Evolutionary conservation across 2,888 invertebrate species (phyloP).

Genomic region (Tiliacea aurago): DNA sequence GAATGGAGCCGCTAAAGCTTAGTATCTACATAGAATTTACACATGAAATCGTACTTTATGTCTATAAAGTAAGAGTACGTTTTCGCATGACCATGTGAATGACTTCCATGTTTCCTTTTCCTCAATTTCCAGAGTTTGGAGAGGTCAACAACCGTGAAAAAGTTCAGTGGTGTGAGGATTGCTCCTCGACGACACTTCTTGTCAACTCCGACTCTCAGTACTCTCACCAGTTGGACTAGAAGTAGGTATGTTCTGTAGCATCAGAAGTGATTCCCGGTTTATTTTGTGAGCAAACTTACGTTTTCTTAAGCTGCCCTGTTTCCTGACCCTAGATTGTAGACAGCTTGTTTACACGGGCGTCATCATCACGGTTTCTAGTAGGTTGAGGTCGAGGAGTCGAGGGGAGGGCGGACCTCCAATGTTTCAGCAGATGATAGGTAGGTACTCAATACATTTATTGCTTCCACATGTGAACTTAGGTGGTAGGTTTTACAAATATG

Average conservation of each 20-base stretch:
- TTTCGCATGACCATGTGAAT: slow-evolving; percentile 11
- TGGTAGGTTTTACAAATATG: too few relatives aligned
- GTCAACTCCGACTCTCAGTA: slow-evolving; percentile 16
- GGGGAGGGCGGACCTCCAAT: too few relatives aligned
- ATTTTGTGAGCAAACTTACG: not conserved
- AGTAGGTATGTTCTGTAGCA: slow-evolving; percentile 16
- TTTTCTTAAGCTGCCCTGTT: too few relatives aligned
- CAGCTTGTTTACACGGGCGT: not conserved
- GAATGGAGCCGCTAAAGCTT: not conserved
- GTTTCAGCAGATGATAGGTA: not conserved
- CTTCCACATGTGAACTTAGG: too few relatives aligned
- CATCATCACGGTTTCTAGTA: not conserved
- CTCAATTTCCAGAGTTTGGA: slow-evolving; percentile 50
- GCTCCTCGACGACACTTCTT: slow-evolving; percentile 38
- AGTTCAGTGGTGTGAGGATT: slow-evolving; percentile 43
- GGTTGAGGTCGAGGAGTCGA: too few relatives aligned
- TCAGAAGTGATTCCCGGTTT: slow-evolving; percentile 3
- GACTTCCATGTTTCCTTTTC: slow-evolving; percentile 55
- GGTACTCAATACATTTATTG: too few relatives aligned
- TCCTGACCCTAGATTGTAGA: not conserved
- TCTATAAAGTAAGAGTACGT: accelerated
- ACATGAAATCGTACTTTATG: slow-evolving; percentile 38
- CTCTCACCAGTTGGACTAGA: slow-evolving; percentile 23
- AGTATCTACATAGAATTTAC: slow-evolving; percentile 22
- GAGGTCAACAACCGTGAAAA: slow-evolving; percentile 64